Percentiles rank a stretch among this genome's conserved stretches.
phyloP scores from a whole-genome alignment of 2,113 vertebrate genomes.

The Ondatra zibethicus region DNA sequence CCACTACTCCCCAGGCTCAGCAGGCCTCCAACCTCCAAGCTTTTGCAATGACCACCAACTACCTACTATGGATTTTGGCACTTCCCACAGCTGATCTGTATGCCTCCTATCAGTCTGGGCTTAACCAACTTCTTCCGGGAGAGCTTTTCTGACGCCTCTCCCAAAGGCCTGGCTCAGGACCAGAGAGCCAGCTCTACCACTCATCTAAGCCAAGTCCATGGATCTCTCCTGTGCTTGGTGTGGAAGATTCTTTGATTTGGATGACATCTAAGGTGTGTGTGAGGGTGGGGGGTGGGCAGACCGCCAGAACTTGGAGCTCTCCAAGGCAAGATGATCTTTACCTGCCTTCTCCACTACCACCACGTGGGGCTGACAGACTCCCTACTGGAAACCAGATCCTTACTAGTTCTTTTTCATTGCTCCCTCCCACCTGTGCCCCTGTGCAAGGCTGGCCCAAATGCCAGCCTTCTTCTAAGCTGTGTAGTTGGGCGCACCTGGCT shows the following conservation, averaged over 20 bases:
- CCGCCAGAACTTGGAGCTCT: not conserved
- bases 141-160: not conserved
- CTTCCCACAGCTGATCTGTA: not conserved
- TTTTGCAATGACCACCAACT: not conserved
- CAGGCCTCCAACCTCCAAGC: not conserved
- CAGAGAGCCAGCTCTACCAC: not conserved
- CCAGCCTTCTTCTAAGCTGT: rapidly evolving
- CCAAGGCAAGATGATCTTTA: not conserved
- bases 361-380: not conserved
- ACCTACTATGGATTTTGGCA: not conserved
- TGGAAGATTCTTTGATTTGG: not conserved
- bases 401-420: not conserved
- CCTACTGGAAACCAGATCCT: not conserved
- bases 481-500: constrained; percentile 73
- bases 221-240: not conserved
- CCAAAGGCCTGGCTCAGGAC: not conserved
- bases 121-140: not conserved
- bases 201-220: not conserved
- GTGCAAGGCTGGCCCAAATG: no score
- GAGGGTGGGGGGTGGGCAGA: not conserved
- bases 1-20: not conserved
- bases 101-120: not conserved
- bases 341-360: no score
- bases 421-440: rapidly evolving
- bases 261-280: not conserved